Evolutionary conservation across 2,888 invertebrate genomes (phyloP).

Genomic region (Perizoma flavofasciatum): DNA sequence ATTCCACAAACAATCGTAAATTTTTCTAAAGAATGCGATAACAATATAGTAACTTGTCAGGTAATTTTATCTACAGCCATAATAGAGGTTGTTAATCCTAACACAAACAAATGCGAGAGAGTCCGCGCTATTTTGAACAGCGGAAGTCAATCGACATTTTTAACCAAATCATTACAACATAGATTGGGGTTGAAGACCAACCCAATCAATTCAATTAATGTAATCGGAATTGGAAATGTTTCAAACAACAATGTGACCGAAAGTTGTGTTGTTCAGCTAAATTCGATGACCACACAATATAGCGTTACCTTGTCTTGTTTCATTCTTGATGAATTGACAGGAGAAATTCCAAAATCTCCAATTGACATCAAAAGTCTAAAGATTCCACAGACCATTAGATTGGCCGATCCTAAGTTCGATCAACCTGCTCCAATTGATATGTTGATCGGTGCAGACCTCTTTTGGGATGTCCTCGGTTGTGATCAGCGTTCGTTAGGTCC

Average conservation of each 20-base stretch:
- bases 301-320: too few species aligned
- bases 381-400: too few species aligned
- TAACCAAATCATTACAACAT: conserved; percentile 10
- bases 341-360: too few species aligned
- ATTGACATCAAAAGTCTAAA: too few species aligned
- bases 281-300: background rate
- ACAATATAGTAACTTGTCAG: background rate
- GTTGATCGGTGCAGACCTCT: conserved; percentile 1
- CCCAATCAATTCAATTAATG: background rate
- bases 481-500: background rate
- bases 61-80: conserved; percentile 12
- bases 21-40: background rate
- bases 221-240: background rate
- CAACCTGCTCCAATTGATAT: conserved; percentile 1
- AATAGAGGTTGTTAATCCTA: background rate
- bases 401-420: too few species aligned
- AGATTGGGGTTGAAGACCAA: background rate
- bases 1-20: background rate
- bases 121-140: background rate
- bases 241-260: background rate
- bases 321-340: too few species aligned
- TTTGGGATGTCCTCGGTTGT: conserved; percentile 1
- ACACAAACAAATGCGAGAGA: background rate
- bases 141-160: conserved; percentile 15
- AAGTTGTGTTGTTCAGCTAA: background rate